Evolutionary conservation across 1,140 invertebrate genomes (phyloP).

Genomic region (Drosophila trapezifrons): DNA sequence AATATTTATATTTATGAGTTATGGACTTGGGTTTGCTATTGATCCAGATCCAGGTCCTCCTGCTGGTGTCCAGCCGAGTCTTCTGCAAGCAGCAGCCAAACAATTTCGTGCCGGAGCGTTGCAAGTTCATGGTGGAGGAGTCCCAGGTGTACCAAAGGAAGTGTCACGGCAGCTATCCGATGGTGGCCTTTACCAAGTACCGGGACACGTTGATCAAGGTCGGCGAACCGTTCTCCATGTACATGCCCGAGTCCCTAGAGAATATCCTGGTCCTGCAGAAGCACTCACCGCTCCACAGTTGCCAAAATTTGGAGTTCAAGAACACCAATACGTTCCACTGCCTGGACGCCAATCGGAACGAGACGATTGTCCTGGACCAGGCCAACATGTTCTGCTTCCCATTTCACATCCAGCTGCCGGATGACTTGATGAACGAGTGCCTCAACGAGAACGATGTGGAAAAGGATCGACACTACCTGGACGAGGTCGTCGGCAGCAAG

Average conservation of each 20-base stretch:
- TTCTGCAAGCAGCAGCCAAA: background rate
- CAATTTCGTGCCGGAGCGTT: conserved; percentile 36
- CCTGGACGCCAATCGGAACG: background rate
- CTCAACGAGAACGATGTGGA: conserved; percentile 1
- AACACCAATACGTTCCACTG: conserved; percentile 37
- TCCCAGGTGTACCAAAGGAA: background rate
- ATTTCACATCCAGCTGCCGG: conserved; percentile 65
- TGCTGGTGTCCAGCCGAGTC: background rate
- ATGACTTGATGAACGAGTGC: conserved; percentile 58
- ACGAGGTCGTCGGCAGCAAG: conserved; percentile 19
- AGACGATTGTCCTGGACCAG: conserved; percentile 10
- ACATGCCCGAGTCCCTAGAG: conserved; percentile 30
- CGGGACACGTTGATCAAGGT: conserved; percentile 51
- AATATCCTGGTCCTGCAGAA: conserved; percentile 48
- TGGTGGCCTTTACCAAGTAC: conserved; percentile 46
- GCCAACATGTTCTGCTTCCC: conserved; percentile 64
- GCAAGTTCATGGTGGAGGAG: conserved; percentile 18
- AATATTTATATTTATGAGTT: background rate
- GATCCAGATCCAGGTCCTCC: background rate
- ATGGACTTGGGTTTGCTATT: background rate
- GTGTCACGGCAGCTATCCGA: conserved; percentile 41
- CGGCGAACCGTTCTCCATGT: conserved; percentile 46
- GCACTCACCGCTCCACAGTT: conserved; percentile 36
- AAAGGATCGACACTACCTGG: background rate
- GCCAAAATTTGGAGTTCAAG: conserved; percentile 20